phyloP scores from a whole-genome alignment of 2,888 invertebrate genomes.

The Amiota communis region DNA sequence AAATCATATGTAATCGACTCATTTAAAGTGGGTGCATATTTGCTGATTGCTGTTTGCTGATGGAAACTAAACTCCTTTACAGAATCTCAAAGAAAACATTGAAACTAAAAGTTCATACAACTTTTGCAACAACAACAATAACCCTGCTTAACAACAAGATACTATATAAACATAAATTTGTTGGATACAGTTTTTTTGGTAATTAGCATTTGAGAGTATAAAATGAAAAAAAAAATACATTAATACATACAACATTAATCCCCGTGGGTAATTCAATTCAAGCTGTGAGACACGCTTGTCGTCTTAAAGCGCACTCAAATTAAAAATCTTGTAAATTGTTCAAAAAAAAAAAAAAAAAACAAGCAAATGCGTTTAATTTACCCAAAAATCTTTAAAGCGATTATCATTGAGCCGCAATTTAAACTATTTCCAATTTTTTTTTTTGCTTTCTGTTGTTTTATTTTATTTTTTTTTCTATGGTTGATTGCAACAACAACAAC shows the following conservation, averaged over 20 bases:
- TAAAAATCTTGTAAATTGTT: too few species aligned
- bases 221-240: background rate
- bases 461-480: background rate
- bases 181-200: constrained; percentile 11
- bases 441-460: background rate
- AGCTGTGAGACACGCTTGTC: background rate
- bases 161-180: constrained; percentile 2
- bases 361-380: constrained; percentile 10
- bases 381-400: background rate
- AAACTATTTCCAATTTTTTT: background rate
- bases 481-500: background rate
- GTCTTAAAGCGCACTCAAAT: constrained; percentile 1
- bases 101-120: background rate
- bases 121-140: constrained; percentile 4
- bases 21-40: too few species aligned
- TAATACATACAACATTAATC: constrained; percentile 1
- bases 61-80: too few species aligned
- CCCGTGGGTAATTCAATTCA: constrained; percentile 20
- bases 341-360: too few species aligned
- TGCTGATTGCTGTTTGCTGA: too few species aligned
- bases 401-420: background rate
- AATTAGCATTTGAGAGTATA: constrained; percentile 13
- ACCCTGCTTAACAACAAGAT: background rate
- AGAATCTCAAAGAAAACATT: constrained; percentile 1
- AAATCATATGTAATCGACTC: background rate